A percentile compares a stretch with the other conserved stretches of the same genome.
phyloP scores from a whole-genome alignment of 2,888 invertebrate genomes.

The Cylloceria caligata region DNA sequence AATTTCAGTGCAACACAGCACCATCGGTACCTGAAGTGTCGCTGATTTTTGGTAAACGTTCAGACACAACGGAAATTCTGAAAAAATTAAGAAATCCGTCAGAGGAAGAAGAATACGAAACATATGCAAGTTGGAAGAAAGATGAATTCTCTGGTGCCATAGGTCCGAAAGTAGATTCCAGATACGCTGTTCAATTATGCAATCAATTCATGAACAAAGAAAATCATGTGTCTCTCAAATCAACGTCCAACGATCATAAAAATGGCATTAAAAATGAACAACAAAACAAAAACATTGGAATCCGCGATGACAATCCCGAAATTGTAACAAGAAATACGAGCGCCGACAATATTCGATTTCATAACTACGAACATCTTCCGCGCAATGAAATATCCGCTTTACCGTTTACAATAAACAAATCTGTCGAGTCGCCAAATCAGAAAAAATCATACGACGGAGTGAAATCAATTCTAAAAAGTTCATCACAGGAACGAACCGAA shows the following conservation, averaged over 20 bases:
- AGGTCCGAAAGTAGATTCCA: conserved; percentile 36
- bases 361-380: background rate
- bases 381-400: conserved; percentile 18
- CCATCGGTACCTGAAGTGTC: conserved; percentile 81
- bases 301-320: conserved; percentile 2
- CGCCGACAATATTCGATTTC: background rate
- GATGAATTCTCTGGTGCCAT: conserved; percentile 69
- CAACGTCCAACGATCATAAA: background rate
- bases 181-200: conserved; percentile 6
- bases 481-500: conserved; percentile 5
- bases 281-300: background rate
- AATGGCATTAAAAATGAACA: background rate
- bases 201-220: conserved; percentile 2
- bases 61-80: conserved; percentile 1
- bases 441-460: conserved; percentile 44
- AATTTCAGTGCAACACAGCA: conserved; percentile 73
- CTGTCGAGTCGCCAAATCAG: background rate
- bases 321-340: background rate
- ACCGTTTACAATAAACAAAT: conserved; percentile 6
- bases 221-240: background rate
- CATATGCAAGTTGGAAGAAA: conserved; percentile 79
- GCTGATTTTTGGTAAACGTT: conserved; percentile 77
- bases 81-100: conserved; percentile 9
- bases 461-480: conserved; percentile 52
- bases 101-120: conserved; percentile 65